phyloP scores from a whole-genome alignment of 35 echinoderm and acorn worm genomes.

The Heliocidaris tuberculata region DNA sequence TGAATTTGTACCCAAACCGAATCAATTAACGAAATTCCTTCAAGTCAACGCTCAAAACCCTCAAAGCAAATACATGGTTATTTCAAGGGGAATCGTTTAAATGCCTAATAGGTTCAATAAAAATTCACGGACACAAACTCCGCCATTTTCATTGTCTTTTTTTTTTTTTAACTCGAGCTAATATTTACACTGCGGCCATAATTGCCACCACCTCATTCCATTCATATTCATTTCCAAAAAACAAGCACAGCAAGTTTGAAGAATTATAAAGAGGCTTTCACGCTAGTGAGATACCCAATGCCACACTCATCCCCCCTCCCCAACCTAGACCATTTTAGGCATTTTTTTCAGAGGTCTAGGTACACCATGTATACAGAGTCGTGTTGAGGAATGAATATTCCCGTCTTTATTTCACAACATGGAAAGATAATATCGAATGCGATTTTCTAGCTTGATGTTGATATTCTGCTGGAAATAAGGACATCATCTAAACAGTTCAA shows the following conservation, averaged over 20 bases:
- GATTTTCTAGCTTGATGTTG: too few relatives aligned
- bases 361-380: too few relatives aligned
- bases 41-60: neutral
- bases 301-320: neutral
- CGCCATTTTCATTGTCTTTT: neutral
- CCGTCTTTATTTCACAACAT: too few relatives aligned
- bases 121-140: neutral
- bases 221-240: neutral
- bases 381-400: too few relatives aligned
- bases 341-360: neutral
- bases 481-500: too few relatives aligned
- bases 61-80: neutral
- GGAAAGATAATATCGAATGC: too few relatives aligned
- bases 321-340: neutral
- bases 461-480: too few relatives aligned
- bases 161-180: neutral
- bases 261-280: neutral
- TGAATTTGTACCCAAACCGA: neutral
- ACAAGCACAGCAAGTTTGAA: neutral
- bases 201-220: neutral
- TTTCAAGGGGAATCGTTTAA: neutral
- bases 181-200: neutral
- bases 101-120: neutral
- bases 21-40: neutral
- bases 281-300: neutral